Percentiles rank a stretch among this genome's conserved stretches.
Conservation (phyloP, 2,888 invertebrate species). For the Leptinotarsa rubiginosa region DNA sequence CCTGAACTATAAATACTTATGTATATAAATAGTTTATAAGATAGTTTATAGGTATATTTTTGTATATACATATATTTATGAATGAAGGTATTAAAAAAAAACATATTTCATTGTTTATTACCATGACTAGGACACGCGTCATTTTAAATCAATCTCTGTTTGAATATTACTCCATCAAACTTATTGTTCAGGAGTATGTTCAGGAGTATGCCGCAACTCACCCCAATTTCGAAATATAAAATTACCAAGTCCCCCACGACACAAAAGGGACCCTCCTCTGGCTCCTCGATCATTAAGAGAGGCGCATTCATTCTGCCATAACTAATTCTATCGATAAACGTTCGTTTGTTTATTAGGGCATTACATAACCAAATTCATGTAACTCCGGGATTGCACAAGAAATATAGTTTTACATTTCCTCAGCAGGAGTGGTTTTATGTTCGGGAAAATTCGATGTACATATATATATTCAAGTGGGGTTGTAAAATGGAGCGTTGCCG, state of each 20-base stretch:
- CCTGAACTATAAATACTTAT: no score
- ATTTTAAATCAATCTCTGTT: not conserved
- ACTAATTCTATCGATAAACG: conserved; percentile 42
- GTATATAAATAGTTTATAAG: no score
- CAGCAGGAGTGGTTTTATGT: conserved; percentile 37
- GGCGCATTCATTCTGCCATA: conserved; percentile 15
- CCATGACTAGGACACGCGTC: not conserved
- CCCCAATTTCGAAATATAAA: conserved; percentile 11
- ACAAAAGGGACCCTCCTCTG: conserved; percentile 5
- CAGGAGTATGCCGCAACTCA: not conserved
- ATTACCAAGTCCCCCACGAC: conserved; percentile 9
- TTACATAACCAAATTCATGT: conserved; percentile 47
- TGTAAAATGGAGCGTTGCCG: conserved; percentile 31
- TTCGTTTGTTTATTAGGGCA: conserved; percentile 46
- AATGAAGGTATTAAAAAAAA: no score
- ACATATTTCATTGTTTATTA: not conserved
- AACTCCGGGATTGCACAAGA: conserved; percentile 51
- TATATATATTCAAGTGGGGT: conserved; percentile 32
- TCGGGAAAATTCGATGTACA: conserved; percentile 37
- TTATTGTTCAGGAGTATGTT: conserved; percentile 1
- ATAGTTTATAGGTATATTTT: no score
- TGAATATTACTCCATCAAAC: conserved; percentile 3
- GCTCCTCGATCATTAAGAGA: not conserved
- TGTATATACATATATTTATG: no score
- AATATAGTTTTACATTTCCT: conserved; percentile 53